Base-by-base conservation (phyloP, 2,113 vertebrate genomes). In the Eulemur macaco region DNA sequence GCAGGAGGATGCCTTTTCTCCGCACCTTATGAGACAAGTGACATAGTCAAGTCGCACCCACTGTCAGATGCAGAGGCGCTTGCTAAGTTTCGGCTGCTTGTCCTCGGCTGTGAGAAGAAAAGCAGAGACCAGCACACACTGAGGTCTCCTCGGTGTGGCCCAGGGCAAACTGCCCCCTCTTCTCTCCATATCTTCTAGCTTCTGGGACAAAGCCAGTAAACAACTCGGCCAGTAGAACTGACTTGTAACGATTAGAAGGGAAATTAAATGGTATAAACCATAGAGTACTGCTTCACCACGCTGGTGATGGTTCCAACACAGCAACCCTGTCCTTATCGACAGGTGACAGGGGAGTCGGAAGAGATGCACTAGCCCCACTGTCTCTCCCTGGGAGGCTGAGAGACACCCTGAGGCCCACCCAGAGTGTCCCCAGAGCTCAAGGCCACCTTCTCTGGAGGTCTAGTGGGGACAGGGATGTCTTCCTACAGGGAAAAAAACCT, bases 11-110 rank as follows among this genome's bases (percentile, higher is more conserved):
- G 54, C 39, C 27, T 74, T 73, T 63, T 20, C 77, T 82, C 45
- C 80, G 60, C 31, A 88, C 39, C 93, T 94, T 52, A 50, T 42
- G 47, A 95, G 86, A 50, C 56, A 47, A 95, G 88, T 94, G 88
- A 84, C 1, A 63, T 8, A 8, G 86, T 39, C 82, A 66, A 20
- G 21, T 73, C 10, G 2, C 15, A 83, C 54, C 82, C 86, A 29
- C 6, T 63, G 4, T 0, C 94, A 60, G 47, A 95, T 45, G 27
- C 63, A 85, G 63, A 52, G 52, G 54, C 12, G 6, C 47, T 77
- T 20, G 25, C 34, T 77, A 63, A 17, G 23, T 23, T 42, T 2
- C 58, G 45, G 29, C 39, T 78, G 77, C 58, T 21, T 34, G 23
- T 73, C 39, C 54, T 73, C 78, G 13, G 3, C 8, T 18, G 8